A percentile compares a stretch with the other conserved stretches of the same genome.
phyloP scores from a whole-genome alignment of 2,888 invertebrate genomes.

The Formica aserva region DNA sequence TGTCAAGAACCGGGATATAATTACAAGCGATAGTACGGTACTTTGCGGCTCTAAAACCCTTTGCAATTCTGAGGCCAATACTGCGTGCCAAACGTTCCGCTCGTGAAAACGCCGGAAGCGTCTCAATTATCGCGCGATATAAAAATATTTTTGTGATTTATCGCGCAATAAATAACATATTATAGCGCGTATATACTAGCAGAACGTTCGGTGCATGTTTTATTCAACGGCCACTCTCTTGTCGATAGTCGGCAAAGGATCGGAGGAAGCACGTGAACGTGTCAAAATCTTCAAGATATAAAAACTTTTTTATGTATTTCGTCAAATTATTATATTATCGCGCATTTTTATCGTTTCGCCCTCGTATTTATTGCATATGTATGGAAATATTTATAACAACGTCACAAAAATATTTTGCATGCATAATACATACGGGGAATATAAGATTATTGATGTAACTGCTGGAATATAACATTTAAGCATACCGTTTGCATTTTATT shows the following conservation, averaged over 20 bases:
- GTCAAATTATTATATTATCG: conserved; percentile 6
- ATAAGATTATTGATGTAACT: not conserved
- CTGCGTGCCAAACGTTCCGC: conserved; percentile 31
- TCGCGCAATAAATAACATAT: conserved; percentile 28
- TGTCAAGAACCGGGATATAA: conserved; percentile 24
- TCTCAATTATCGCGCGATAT: conserved; percentile 34
- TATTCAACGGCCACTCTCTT: conserved; percentile 32
- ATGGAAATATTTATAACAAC: not conserved
- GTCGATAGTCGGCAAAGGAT: conserved; percentile 3
- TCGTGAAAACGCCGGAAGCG: conserved; percentile 19
- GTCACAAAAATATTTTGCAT: not conserved
- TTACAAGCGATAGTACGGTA: conserved; percentile 30
- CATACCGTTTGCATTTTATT: not conserved
- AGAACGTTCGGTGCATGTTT: conserved; percentile 48
- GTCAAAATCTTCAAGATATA: conserved; percentile 26
- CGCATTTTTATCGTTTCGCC: not conserved
- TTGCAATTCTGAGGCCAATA: not conserved
- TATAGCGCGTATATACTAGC: conserved; percentile 26
- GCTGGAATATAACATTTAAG: not conserved
- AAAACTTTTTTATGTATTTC: conserved; percentile 10
- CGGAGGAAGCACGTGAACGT: conserved; percentile 48
- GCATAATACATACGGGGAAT: not conserved
- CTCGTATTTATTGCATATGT: not conserved
- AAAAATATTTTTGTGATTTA: conserved; percentile 28
- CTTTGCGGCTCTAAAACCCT: conserved; percentile 8